phyloP scores from a whole-genome alignment of 1,140 invertebrate genomes.

The Drosophila lini region DNA sequence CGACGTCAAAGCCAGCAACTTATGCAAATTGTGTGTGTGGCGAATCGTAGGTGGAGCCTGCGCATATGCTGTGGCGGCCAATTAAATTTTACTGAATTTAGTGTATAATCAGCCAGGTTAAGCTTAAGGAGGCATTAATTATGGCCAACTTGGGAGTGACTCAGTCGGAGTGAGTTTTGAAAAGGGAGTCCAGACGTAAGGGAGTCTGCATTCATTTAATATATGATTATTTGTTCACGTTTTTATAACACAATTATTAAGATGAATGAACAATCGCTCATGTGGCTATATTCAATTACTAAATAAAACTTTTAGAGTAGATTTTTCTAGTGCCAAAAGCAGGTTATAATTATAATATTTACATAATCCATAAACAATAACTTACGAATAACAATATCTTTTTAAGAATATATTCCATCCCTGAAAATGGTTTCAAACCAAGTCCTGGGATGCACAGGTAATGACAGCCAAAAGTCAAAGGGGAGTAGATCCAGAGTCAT shows the following conservation, averaged over 20 bases:
- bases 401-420: neutral
- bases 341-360: conserved; percentile 2
- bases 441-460: neutral
- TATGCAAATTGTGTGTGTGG: neutral
- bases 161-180: too few relatives aligned
- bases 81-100: neutral
- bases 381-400: conserved; percentile 2
- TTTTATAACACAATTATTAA: neutral
- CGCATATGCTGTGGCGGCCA: neutral
- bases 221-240: too few relatives aligned
- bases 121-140: neutral
- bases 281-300: neutral
- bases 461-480: neutral
- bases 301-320: neutral
- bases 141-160: neutral
- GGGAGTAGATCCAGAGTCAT: neutral
- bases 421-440: neutral
- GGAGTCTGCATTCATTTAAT: too few relatives aligned
- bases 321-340: neutral
- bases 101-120: neutral
- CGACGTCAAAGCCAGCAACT: conserved; percentile 1
- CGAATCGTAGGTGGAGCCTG: neutral
- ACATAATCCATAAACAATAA: neutral
- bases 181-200: neutral
- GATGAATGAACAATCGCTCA: neutral